These are phyloP conservation scores for Diploscapter pachys DNA, from an alignment of 1,140 invertebrate genomes.

Conservation along the genomic window DNA sequence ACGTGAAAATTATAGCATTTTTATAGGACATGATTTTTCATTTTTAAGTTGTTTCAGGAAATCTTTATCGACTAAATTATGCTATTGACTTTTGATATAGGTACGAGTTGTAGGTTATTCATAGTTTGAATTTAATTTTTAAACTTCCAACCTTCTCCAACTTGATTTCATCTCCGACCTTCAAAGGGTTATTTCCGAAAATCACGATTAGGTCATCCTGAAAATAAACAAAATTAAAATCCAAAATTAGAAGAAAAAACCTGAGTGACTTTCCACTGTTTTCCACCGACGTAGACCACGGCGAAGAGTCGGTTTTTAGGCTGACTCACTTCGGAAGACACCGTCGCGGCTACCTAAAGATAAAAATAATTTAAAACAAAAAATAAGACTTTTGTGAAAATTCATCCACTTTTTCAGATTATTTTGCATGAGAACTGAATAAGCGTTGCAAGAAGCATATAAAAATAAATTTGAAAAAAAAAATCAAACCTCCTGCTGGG, in stretches of 20 bases:
- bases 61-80: slow-evolving; percentile 9
- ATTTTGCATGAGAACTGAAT: slow-evolving; percentile 2
- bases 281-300: slow-evolving; percentile 47
- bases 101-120: slow-evolving; percentile 6
- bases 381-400: neutral
- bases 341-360: slow-evolving; percentile 15
- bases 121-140: neutral
- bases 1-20: neutral
- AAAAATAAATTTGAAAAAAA: no score
- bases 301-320: slow-evolving; percentile 43
- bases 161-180: slow-evolving; percentile 55
- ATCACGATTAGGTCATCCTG: slow-evolving; percentile 48
- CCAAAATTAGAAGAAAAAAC: neutral
- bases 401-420: neutral
- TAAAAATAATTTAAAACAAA: neutral
- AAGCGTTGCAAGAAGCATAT: no score
- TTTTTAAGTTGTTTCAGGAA: neutral
- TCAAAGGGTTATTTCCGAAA: slow-evolving; percentile 47
- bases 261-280: slow-evolving; percentile 52
- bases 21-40: slow-evolving; percentile 6
- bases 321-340: slow-evolving; percentile 19
- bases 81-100: slow-evolving; percentile 6
- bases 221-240: neutral
- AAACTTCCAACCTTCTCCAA: slow-evolving; percentile 47
- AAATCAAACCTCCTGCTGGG: slow-evolving; percentile 7